Evolutionary conservation across 2,113 vertebrate species (phyloP).

Genomic region (Hyla sarda): DNA sequence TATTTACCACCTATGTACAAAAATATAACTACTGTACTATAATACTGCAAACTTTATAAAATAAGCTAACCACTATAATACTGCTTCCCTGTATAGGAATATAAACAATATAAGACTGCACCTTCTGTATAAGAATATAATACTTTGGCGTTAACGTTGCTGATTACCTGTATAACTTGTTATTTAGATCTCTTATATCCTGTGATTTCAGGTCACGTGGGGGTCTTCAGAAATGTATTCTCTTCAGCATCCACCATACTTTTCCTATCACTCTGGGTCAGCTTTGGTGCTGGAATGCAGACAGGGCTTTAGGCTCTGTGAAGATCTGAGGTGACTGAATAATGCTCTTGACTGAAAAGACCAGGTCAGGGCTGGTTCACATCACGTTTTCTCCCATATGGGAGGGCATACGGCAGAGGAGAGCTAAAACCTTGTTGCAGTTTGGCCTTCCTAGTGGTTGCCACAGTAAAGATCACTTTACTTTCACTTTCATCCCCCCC

Average conservation of each 20-base stretch:
- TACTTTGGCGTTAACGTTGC: too few relatives aligned
- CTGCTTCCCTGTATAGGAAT: neutral
- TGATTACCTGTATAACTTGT: too few relatives aligned
- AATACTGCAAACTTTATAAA: too few relatives aligned
- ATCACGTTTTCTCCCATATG: too few relatives aligned
- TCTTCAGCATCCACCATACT: neutral
- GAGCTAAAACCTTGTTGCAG: too few relatives aligned
- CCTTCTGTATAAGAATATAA: too few relatives aligned
- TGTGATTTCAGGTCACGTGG: neutral
- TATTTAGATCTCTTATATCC: neutral
- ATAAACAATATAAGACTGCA: too few relatives aligned
- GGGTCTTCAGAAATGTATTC: too few relatives aligned
- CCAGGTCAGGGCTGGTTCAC: neutral
- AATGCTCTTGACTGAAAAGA: neutral
- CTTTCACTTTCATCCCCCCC: too few relatives aligned
- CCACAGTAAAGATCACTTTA: too few relatives aligned
- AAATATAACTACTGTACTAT: neutral
- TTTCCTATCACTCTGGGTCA: neutral
- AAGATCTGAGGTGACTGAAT: neutral
- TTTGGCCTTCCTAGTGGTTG: too few relatives aligned
- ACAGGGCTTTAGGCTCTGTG: neutral
- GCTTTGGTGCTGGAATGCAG: neutral
- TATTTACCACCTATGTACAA: neutral
- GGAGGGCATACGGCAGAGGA: too few relatives aligned
- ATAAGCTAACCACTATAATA: neutral